Evolutionary conservation across 2,797 vertebrate genomes (phyloP).

Genomic region (Periparus ater): DNA sequence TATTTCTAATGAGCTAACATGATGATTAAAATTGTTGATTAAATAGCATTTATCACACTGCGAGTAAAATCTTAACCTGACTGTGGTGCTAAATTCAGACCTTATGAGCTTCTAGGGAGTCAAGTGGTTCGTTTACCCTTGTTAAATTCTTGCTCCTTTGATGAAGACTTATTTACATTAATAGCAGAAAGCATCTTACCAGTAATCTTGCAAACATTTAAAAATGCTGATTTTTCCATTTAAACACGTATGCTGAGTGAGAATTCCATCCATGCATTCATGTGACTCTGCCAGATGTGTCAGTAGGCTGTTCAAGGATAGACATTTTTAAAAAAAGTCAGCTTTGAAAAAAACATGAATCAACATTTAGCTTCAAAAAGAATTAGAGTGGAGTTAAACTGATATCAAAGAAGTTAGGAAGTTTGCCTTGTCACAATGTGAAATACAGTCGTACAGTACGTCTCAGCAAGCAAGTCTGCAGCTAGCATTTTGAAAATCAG

Average conservation of each 20-base stretch:
- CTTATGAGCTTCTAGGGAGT: not conserved
- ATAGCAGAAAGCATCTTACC: not conserved
- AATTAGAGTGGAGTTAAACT: constrained; percentile 52
- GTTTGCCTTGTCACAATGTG: constrained; percentile 27
- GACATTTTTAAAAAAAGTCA: constrained; percentile 18
- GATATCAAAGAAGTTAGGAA: constrained; percentile 50
- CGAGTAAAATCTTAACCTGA: not conserved
- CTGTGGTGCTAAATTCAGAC: not conserved
- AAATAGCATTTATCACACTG: not conserved
- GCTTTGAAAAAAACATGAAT: constrained; percentile 50
- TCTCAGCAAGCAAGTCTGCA: not conserved
- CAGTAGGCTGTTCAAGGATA: constrained; percentile 24
- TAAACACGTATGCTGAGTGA: not conserved
- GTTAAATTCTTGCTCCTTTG: not conserved
- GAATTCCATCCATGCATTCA: not conserved
- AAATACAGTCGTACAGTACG: not conserved
- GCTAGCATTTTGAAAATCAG: not conserved
- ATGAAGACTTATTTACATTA: not conserved
- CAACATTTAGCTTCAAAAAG: constrained; percentile 62
- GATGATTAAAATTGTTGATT: not conserved
- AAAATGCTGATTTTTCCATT: not conserved
- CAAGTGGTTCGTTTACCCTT: not conserved
- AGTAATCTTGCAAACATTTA: not conserved
- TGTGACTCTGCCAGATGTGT: constrained; percentile 13
- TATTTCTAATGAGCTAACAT: not conserved